Evolutionary conservation across 2,888 invertebrate species (phyloP).

Genomic region (Pseudoips prasinana): DNA sequence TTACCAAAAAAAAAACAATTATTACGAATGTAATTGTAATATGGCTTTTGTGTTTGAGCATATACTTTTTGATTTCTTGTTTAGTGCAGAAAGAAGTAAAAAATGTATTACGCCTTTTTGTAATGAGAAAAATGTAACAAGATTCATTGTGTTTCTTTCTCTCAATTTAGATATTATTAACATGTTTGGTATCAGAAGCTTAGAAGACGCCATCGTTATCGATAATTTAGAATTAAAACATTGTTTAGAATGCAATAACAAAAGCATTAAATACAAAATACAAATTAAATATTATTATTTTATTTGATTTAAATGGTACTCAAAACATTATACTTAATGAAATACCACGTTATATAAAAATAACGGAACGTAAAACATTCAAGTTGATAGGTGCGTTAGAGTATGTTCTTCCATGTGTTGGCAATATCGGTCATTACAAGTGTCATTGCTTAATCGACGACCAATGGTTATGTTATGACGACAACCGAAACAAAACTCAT

Average conservation of each 20-base stretch:
- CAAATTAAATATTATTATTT: slow-evolving; percentile 8
- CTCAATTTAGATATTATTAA: slow-evolving; percentile 3
- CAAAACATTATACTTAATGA: slow-evolving; percentile 11
- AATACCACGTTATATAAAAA: slow-evolving; percentile 11
- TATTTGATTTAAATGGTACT: slow-evolving; percentile 5
- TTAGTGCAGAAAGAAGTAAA: slow-evolving; percentile 9
- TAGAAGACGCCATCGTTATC: slow-evolving; percentile 3
- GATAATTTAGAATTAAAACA: slow-evolving; percentile 1
- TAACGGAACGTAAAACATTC: slow-evolving; percentile 14
- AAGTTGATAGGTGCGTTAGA: slow-evolving; percentile 2
- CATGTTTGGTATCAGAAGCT: slow-evolving; percentile 1
- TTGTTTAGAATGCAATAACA: slow-evolving; percentile 3
- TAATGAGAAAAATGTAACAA: slow-evolving; percentile 10
- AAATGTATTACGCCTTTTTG: slow-evolving; percentile 12
- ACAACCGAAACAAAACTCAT: slow-evolving; percentile 8
- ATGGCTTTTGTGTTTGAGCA: slow-evolving; percentile 15
- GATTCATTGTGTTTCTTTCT: slow-evolving; percentile 9
- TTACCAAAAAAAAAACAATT: slow-evolving; percentile 12
- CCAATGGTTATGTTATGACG: slow-evolving; percentile 4
- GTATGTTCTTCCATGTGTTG: slow-evolving; percentile 1
- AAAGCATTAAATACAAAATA: slow-evolving; percentile 9
- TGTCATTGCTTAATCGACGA: slow-evolving; percentile 10
- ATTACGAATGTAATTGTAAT: slow-evolving; percentile 13
- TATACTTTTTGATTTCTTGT: slow-evolving; percentile 8
- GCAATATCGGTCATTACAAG: slow-evolving; percentile 2